phyloP scores from a whole-genome alignment of 2,797 vertebrate species.

The Enteromius radiatus region DNA sequence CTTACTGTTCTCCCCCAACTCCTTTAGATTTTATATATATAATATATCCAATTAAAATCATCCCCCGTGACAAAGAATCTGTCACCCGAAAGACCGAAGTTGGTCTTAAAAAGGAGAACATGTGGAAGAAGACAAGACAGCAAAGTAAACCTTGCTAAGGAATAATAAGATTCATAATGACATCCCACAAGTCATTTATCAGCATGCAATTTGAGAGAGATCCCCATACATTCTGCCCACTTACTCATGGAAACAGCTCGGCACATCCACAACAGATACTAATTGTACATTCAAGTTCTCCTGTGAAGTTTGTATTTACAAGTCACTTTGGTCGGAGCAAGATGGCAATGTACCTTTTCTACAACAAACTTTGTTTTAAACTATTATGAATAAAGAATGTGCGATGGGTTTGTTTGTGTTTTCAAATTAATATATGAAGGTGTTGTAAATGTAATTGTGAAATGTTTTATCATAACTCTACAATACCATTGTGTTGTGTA shows the following conservation, averaged over 20 bases:
- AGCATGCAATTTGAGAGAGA: slow-evolving; percentile 25
- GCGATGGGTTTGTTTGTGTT: background rate
- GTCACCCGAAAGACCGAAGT: slow-evolving; percentile 22
- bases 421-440: background rate
- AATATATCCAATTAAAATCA: slow-evolving; percentile 53
- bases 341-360: background rate
- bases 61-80: slow-evolving; percentile 47
- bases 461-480: background rate
- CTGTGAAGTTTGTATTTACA: background rate
- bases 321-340: background rate
- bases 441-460: background rate
- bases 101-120: slow-evolving; percentile 38
- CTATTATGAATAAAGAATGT: background rate
- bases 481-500: background rate
- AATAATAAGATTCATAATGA: slow-evolving; percentile 35
- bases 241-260: slow-evolving; percentile 14
- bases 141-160: slow-evolving; percentile 25
- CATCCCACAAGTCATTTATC: slow-evolving; percentile 37
- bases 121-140: slow-evolving; percentile 37
- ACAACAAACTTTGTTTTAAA: too few species aligned
- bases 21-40: slow-evolving; percentile 36
- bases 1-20: slow-evolving; percentile 2
- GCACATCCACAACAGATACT: slow-evolving; percentile 23
- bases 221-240: slow-evolving; percentile 25
- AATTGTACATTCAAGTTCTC: background rate